Conservation (phyloP, 2,888 invertebrate genomes). For the Sussaba pulchella region DNA sequence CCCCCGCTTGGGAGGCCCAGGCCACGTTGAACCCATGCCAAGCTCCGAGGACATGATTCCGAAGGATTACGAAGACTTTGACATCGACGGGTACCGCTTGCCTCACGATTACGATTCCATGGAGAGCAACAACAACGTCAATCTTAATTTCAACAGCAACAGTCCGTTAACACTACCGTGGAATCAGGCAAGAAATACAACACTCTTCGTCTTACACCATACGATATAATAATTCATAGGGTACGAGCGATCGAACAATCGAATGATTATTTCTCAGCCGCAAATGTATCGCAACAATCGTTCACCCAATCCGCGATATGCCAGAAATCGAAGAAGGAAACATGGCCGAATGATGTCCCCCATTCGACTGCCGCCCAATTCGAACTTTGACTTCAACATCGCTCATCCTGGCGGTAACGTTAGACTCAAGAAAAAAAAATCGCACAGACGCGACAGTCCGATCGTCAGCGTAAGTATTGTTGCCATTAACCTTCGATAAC, state of each 20-base stretch:
- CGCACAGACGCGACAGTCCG: neutral
- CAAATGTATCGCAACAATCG: neutral
- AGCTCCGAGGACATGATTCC: slow-evolving; percentile 13
- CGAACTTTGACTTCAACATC: slow-evolving; percentile 40
- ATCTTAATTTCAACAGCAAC: slow-evolving; percentile 50
- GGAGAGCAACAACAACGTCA: slow-evolving; percentile 50
- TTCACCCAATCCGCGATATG: neutral
- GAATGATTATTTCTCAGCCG: slow-evolving; percentile 3
- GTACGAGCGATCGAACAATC: neutral
- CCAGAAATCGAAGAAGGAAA: neutral
- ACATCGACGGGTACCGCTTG: neutral
- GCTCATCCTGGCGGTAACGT: slow-evolving; percentile 32
- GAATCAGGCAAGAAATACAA: slow-evolving; percentile 43
- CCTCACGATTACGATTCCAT: neutral
- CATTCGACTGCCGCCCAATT: slow-evolving; percentile 25
- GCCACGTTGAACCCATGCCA: slow-evolving; percentile 35
- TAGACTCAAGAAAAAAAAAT: neutral
- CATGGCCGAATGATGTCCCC: neutral
- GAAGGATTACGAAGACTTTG: slow-evolving; percentile 42
- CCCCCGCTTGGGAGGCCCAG: slow-evolving; percentile 13
- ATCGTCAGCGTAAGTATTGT: slow-evolving; percentile 17
- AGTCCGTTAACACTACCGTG: neutral
- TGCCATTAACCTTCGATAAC: neutral
- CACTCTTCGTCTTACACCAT: neutral
- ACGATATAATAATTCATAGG: neutral